Percentiles rank a stretch among this genome's conserved stretches.
These are phyloP conservation scores for Tinea trinotella DNA, from an alignment of 2,888 invertebrate genomes.

Conservation along the genomic window DNA sequence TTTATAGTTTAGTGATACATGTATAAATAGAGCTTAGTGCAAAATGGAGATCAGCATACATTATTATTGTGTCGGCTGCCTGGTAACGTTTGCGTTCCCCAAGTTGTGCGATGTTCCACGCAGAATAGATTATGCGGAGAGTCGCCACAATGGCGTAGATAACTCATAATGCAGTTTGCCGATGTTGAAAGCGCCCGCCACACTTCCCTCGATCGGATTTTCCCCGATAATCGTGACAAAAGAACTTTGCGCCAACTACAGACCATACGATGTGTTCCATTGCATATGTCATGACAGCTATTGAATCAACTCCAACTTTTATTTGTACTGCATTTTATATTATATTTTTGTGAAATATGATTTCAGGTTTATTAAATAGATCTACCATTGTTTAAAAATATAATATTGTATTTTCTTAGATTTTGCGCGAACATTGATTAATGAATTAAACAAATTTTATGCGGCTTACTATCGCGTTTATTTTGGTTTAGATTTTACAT, in stretches of 20 bases:
- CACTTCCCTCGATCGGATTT: conserved; percentile 68
- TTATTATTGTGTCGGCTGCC: neutral
- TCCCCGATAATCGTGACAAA: conserved; percentile 69
- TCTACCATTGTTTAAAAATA: too few species aligned
- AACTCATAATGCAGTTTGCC: conserved; percentile 69
- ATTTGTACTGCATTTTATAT: neutral
- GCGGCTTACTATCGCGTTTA: too few species aligned
- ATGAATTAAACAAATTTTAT: too few species aligned
- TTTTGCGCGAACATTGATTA: too few species aligned
- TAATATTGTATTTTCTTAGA: too few species aligned
- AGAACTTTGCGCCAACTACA: conserved; percentile 52
- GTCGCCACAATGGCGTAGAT: conserved; percentile 49
- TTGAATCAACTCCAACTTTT: conserved; percentile 12
- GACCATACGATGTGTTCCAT: conserved; percentile 31
- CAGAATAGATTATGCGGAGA: conserved; percentile 45
- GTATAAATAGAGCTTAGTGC: neutral
- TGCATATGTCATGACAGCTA: conserved; percentile 23
- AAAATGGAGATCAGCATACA: conserved; percentile 2
- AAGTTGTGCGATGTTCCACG: conserved; percentile 24
- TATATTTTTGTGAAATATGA: neutral
- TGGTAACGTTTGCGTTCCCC: conserved; percentile 2
- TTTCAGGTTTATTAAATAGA: too few species aligned
- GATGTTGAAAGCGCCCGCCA: conserved; percentile 60
- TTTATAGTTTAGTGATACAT: neutral
- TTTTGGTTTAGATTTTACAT: too few species aligned